Percentiles rank a stretch among this genome's conserved stretches.
Evolutionary conservation across 2,797 vertebrate species (phyloP).

Genomic region (Carduelis carduelis): DNA sequence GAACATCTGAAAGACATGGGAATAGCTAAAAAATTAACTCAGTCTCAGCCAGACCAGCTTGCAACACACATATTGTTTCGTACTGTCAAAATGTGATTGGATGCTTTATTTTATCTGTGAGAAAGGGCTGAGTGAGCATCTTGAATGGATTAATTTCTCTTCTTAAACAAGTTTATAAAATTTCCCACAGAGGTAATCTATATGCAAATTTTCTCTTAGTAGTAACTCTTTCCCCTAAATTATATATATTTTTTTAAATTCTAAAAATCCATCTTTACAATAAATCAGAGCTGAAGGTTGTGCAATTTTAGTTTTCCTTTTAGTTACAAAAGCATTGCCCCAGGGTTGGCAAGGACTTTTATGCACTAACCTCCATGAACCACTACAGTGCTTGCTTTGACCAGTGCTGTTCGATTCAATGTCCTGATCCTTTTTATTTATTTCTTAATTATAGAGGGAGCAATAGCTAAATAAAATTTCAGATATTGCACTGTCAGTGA

Average conservation of each 20-base stretch:
- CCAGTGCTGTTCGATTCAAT: not conserved
- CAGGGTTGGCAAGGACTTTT: not conserved
- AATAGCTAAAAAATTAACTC: not conserved
- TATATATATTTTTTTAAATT: not conserved
- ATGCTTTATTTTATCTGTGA: not conserved
- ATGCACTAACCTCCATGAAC: fast-evolving
- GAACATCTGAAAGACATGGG: not conserved
- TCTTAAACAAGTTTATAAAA: not conserved
- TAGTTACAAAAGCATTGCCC: not conserved
- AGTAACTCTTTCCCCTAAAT: not conserved
- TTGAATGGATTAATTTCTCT: not conserved
- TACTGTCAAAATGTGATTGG: not conserved
- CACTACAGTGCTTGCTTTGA: fast-evolving
- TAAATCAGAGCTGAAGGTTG: not conserved
- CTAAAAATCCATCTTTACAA: not conserved
- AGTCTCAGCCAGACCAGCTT: not conserved
- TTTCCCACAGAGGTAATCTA: not conserved
- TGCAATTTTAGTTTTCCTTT: not conserved
- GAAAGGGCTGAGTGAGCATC: not conserved
- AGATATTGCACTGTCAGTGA: not conserved
- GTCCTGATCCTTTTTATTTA: not conserved
- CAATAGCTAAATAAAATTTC: not conserved
- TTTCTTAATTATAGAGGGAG: not conserved
- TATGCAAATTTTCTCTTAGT: not conserved
- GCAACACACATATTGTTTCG: not conserved